A percentile compares a stretch with the other conserved stretches of the same genome.
Conservation (phyloP, 2,797 vertebrate species). For the Onychomys torridus region DNA sequence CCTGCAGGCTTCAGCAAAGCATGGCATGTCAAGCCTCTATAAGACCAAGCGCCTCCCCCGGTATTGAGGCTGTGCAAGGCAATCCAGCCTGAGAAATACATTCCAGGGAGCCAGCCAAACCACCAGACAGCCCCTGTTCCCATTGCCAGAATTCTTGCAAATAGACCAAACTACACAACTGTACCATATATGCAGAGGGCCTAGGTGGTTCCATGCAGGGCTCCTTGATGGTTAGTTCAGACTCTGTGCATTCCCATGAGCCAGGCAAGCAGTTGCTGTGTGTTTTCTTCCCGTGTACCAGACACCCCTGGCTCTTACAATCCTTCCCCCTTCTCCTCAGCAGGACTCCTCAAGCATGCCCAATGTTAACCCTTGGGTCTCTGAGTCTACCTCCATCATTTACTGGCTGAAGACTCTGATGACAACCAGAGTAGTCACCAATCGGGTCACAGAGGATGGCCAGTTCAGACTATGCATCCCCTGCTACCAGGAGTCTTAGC, state of each 20-base stretch:
- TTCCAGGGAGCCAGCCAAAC: background rate
- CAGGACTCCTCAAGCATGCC: background rate
- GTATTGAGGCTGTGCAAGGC: background rate
- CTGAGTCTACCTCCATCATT: background rate
- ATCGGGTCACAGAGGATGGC: background rate
- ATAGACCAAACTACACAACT: background rate
- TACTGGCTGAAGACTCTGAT: background rate
- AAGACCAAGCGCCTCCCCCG: background rate
- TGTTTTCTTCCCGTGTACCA: background rate
- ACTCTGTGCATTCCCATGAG: background rate
- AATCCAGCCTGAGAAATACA: background rate
- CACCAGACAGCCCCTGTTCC: background rate
- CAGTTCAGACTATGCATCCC: background rate
- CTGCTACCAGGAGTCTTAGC: background rate
- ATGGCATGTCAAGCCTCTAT: background rate
- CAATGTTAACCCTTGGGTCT: background rate
- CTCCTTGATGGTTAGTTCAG: background rate
- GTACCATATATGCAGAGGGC: background rate
- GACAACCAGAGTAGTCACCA: background rate
- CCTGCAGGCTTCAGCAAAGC: background rate
- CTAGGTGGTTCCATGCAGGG: background rate
- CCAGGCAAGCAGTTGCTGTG: background rate
- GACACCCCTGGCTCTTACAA: background rate
- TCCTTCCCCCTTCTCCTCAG: background rate
- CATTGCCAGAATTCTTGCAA: background rate